phyloP scores from a whole-genome alignment of 2,113 vertebrate genomes.

The Ptilorrhoa leucosticta region DNA sequence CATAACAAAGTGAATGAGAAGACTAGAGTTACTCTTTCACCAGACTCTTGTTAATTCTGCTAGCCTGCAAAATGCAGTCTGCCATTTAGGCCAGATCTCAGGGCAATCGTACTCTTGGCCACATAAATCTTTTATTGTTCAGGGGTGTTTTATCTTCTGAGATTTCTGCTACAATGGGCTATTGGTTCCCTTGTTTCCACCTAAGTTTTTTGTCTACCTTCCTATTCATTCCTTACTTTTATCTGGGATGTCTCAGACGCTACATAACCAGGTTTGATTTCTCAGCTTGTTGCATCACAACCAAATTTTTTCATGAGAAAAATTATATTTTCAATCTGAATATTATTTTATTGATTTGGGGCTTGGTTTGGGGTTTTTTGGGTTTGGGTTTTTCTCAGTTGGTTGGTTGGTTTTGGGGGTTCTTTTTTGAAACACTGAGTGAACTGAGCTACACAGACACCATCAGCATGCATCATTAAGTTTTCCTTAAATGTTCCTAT shows the following conservation, averaged over 20 bases:
- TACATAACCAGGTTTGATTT: neutral
- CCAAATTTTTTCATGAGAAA: neutral
- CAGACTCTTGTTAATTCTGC: neutral
- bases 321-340: neutral
- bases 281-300: neutral
- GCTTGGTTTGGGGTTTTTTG: rapidly evolving
- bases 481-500: neutral
- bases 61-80: neutral
- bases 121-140: neutral
- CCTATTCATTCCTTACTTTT: neutral
- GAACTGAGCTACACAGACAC: neutral
- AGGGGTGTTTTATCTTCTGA: rapidly evolving
- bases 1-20: neutral
- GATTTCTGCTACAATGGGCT: neutral
- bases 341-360: neutral
- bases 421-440: neutral
- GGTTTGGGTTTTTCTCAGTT: rapidly evolving
- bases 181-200: neutral
- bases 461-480: neutral
- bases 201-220: neutral
- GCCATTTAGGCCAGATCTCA: neutral
- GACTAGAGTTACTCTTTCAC: neutral
- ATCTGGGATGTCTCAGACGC: neutral
- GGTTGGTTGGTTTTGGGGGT: neutral
- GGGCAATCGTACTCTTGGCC: neutral